A percentile compares a stretch with the other conserved stretches of the same genome.
These are phyloP conservation scores for Rambutsinella grinnellia DNA, from an alignment of 2,888 invertebrate species.

Conservation along the genomic window DNA sequence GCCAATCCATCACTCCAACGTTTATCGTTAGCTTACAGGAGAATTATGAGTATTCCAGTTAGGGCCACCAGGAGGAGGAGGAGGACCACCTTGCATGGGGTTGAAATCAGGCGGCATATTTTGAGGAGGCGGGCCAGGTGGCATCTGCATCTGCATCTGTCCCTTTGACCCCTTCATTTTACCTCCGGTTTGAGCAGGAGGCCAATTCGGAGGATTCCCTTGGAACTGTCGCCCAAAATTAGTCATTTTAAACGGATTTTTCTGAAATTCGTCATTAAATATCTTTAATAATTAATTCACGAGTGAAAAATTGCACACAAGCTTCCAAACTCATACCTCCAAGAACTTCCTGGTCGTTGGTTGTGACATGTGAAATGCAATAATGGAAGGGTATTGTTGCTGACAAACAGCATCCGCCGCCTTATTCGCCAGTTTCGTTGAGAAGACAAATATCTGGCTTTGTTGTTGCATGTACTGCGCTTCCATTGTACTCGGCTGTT, in stretches of 20 bases:
- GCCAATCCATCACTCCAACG: too few species aligned
- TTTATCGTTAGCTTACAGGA: slow-evolving; percentile 54
- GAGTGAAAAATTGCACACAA: background rate
- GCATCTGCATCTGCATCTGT: slow-evolving; percentile 48
- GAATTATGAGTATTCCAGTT: slow-evolving; percentile 64
- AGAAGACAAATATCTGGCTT: slow-evolving; percentile 98
- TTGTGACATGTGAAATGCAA: slow-evolving; percentile 95
- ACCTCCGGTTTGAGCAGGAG: slow-evolving; percentile 41
- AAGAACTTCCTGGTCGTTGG: slow-evolving; percentile 95
- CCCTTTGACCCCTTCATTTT: slow-evolving; percentile 66
- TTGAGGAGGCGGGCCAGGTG: slow-evolving; percentile 55
- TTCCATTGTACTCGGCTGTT: slow-evolving; percentile 80
- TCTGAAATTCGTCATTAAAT: slow-evolving; percentile 73
- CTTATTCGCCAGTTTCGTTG: slow-evolving; percentile 92
- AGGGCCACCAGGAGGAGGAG: slow-evolving; percentile 52
- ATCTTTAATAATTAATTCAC: slow-evolving; percentile 3
- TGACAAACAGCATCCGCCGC: slow-evolving; percentile 93
- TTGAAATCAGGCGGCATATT: slow-evolving; percentile 66
- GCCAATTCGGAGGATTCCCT: slow-evolving; percentile 65
- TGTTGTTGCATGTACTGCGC: slow-evolving; percentile 94
- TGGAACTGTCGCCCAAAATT: slow-evolving; percentile 74
- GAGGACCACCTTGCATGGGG: slow-evolving; percentile 61
- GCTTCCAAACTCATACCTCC: slow-evolving; percentile 75
- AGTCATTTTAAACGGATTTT: slow-evolving; percentile 90
- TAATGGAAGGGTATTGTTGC: slow-evolving; percentile 87